Percentiles rank a stretch among this genome's conserved stretches.
Conservation (phyloP, 2,888 invertebrate species). For the Lomographa bimaculata region DNA sequence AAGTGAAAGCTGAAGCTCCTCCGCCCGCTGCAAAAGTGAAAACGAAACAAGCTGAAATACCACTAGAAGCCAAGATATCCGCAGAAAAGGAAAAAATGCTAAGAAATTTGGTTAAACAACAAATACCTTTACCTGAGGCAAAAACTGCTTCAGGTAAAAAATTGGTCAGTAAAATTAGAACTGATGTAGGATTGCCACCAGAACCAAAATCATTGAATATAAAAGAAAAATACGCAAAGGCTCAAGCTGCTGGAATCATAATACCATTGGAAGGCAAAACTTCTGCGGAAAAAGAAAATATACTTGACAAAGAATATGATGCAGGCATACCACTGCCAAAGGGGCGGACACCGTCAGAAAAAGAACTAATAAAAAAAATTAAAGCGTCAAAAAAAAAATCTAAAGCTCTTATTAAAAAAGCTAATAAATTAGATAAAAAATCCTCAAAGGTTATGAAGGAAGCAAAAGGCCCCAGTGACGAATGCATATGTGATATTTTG, state of each 20-base stretch:
- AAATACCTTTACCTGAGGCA: too few species aligned
- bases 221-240: slow-evolving; percentile 37
- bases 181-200: slow-evolving; percentile 41
- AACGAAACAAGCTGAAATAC: too few species aligned
- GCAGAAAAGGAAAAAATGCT: too few species aligned
- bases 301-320: slow-evolving; percentile 28
- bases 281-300: slow-evolving; percentile 36
- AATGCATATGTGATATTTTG: too few species aligned
- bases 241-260: slow-evolving; percentile 31
- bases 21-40: background rate
- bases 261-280: slow-evolving; percentile 40
- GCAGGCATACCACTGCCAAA: slow-evolving; percentile 39
- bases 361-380: slow-evolving; percentile 24
- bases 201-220: slow-evolving; percentile 39
- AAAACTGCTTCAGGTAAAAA: too few species aligned
- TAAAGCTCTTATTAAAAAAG: too few species aligned
- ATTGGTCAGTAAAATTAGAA: slow-evolving; percentile 14
- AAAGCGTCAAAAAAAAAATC: background rate
- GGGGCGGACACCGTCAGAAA: slow-evolving; percentile 40
- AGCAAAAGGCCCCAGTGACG: too few species aligned
- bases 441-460: background rate
- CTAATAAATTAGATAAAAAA: too few species aligned
- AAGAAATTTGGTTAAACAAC: too few species aligned
- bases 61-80: too few species aligned
- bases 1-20: slow-evolving; percentile 31